These are phyloP conservation scores for Callionymus lyra DNA, from an alignment of 2,113 vertebrate genomes.

Conservation along the genomic window DNA sequence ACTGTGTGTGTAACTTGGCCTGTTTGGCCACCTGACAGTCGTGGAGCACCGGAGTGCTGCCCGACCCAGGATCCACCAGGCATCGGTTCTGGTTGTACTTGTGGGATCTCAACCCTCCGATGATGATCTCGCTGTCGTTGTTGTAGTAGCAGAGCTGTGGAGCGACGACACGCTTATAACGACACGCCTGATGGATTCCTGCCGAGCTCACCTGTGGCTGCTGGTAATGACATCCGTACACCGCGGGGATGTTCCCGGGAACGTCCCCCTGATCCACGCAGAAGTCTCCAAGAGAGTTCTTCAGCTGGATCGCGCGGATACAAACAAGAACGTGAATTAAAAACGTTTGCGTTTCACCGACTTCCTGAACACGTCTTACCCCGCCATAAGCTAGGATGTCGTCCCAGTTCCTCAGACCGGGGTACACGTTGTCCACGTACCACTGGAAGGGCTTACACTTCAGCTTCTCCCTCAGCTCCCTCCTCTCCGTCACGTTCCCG, in stretches of 20 bases:
- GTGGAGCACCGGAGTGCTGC: slow-evolving; percentile 32
- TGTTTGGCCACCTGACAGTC: slow-evolving; percentile 30
- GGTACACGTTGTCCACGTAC: slow-evolving; percentile 86
- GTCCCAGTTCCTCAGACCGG: slow-evolving; percentile 58
- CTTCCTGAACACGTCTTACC: slow-evolving; percentile 28
- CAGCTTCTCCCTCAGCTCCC: slow-evolving; percentile 72
- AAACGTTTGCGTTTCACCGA: neutral
- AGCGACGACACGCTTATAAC: neutral
- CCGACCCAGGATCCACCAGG: slow-evolving; percentile 47
- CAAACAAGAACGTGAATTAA: no score
- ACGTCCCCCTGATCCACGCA: slow-evolving; percentile 50
- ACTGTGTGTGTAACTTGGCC: slow-evolving; percentile 35
- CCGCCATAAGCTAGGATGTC: slow-evolving; percentile 40
- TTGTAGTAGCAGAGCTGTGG: slow-evolving; percentile 37
- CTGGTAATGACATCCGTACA: slow-evolving; percentile 39
- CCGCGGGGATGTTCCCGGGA: slow-evolving; percentile 46
- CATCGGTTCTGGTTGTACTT: slow-evolving; percentile 34
- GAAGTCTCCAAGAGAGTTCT: slow-evolving; percentile 13
- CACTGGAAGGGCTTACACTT: slow-evolving; percentile 88
- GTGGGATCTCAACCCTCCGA: slow-evolving; percentile 33
- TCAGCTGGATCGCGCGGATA: no score
- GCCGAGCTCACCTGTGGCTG: slow-evolving; percentile 43
- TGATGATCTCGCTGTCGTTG: slow-evolving; percentile 31
- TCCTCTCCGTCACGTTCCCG: slow-evolving; percentile 80
- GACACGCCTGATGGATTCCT: neutral